Percentiles rank a stretch among this genome's conserved stretches.
Conservation (phyloP, 2,888 invertebrate genomes). For the Tiphia femorata region DNA sequence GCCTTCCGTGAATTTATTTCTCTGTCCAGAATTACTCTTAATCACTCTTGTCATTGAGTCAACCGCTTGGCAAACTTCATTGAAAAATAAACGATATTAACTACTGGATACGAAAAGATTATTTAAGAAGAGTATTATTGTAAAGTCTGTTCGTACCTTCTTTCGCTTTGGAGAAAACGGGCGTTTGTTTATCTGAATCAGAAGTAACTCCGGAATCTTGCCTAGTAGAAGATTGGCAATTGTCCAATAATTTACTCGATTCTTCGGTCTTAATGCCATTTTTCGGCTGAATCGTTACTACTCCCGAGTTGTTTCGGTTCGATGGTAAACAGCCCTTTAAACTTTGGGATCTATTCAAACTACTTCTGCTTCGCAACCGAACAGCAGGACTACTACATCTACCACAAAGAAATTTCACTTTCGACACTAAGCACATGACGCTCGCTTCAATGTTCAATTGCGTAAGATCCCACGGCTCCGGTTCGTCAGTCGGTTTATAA, state of each 20-base stretch:
- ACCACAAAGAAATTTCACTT: conserved; percentile 84
- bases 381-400: conserved; percentile 81
- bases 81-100: conserved; percentile 28
- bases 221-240: conserved; percentile 26
- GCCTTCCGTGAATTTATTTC: conserved; percentile 81
- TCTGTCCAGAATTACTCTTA: conserved; percentile 70
- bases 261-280: conserved; percentile 59
- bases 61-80: conserved; percentile 70
- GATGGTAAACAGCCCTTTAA: conserved; percentile 50
- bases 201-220: conserved; percentile 42
- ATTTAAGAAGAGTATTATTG: background rate
- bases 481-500: conserved; percentile 84
- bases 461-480: conserved; percentile 88
- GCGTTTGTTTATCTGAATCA: conserved; percentile 50
- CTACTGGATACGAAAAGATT: background rate
- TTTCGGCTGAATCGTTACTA: conserved; percentile 65
- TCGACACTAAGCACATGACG: conserved; percentile 87
- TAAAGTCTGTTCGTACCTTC: conserved; percentile 52
- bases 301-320: conserved; percentile 39
- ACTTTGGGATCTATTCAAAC: conserved; percentile 53
- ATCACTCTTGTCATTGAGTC: conserved; percentile 72
- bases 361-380: conserved; percentile 72
- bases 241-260: conserved; percentile 60
- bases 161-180: conserved; percentile 63
- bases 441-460: conserved; percentile 89